These are phyloP conservation scores for Netta rufina DNA, from an alignment of 2,797 vertebrate genomes.

Conservation along the genomic window DNA sequence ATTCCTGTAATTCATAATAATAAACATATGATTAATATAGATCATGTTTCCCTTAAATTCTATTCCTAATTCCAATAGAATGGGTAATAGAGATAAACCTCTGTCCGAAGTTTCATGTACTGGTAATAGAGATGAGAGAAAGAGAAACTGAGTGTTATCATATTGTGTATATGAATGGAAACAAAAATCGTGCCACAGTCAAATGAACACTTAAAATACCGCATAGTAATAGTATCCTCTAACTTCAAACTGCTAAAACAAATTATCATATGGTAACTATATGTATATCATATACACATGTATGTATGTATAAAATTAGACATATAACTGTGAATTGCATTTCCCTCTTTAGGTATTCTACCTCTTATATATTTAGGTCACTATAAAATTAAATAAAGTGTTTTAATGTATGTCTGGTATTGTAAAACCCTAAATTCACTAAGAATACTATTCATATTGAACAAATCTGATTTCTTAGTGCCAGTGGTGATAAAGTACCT, in stretches of 20 bases:
- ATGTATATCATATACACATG: fast-evolving
- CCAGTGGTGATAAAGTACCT: background rate
- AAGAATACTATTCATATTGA: background rate
- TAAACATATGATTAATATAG: background rate
- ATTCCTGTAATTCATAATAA: background rate
- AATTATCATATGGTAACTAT: background rate
- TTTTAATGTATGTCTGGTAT: background rate
- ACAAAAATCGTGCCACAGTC: background rate
- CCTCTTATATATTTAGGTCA: background rate
- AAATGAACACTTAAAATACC: background rate
- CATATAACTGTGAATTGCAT: background rate
- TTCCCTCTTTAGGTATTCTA: background rate
- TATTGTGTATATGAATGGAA: background rate
- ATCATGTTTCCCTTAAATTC: background rate
- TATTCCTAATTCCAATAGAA: background rate
- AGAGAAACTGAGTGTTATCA: background rate
- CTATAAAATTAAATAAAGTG: background rate
- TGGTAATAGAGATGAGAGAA: background rate
- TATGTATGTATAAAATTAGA: background rate
- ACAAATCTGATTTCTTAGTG: background rate
- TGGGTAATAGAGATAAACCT: background rate
- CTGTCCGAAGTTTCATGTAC: background rate
- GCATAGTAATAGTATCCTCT: background rate
- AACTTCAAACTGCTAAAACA: background rate
- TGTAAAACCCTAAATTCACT: background rate